Base-by-base conservation (phyloP, 2,888 invertebrate genomes). In the Gnatocerus cornutus region DNA sequence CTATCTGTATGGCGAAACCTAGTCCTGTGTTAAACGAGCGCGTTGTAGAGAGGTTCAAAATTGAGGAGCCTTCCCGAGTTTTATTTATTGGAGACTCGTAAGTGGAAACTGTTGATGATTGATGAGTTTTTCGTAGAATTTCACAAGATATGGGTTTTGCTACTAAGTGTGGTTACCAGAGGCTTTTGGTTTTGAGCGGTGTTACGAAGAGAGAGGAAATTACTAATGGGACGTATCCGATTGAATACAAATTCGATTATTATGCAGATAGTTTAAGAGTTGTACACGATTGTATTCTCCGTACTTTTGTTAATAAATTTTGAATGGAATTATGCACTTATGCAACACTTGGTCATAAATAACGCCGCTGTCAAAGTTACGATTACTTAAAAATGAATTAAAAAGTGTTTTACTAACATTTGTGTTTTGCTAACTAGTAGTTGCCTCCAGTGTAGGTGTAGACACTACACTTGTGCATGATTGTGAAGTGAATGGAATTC, bases 21-120 rank as follows among this genome's bases (percentile, higher is more conserved):
- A 85, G 86, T 0, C 81, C 82, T 69, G 27, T 75, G 27, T 86
- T 87, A 5, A 86, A 86, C n/a, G 83, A 87, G 64, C 85, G 86
- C 0, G 85, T 90, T 0, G 86, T 87, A 79, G 87, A 88, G 65
- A 84, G 87, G 37, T 89, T 90, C 56, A 87, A 89, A 0, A 86
- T 93, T 14, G 82, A 82, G 0, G 87, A 93, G 72, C 89, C 93
- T 0, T 85, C 86, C 21, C 86, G 91, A 69, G 91, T 93, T 0
- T 84, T 96, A 14, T 95, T 96, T 87, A 90, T 96, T 77, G 96
- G 96, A 37, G 96, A 96, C 81, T 90, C 92, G 90, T 92, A 82
- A 87, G 87, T 86, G n/a, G 43, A 7, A n/a, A 14, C 13, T 33
- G 21, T 33, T 33, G 33, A 7, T 29, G 29, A 7, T 29, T 5